Conservation (phyloP, 2,113 vertebrate species). For the Pterocles orientalis region DNA sequence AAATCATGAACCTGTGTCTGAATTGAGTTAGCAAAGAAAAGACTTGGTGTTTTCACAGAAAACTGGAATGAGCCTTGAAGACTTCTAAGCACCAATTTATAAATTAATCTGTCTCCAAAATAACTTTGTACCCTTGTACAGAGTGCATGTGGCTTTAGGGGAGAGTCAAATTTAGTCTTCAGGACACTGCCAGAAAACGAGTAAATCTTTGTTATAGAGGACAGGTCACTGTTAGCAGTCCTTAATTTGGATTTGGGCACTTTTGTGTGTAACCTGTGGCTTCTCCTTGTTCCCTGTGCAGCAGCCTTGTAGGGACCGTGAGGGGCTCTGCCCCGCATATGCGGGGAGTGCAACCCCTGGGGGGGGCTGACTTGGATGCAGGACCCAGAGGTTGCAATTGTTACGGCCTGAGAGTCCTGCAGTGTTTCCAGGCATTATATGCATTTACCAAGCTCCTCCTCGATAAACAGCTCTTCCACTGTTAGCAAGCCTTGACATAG, state of each 20-base stretch:
- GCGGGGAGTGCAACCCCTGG: not conserved
- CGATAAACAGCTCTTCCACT: not conserved
- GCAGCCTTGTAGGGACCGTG: not conserved
- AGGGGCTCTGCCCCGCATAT: not conserved
- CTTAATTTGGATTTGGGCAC: not conserved
- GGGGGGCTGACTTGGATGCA: not conserved
- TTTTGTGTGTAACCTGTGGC: not conserved
- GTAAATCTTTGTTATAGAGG: not conserved
- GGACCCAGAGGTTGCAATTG: not conserved
- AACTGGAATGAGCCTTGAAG: not conserved
- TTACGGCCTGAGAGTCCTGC: not conserved
- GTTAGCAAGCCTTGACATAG: not conserved
- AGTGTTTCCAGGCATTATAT: not conserved
- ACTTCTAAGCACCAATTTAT: not conserved
- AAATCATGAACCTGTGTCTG: not conserved
- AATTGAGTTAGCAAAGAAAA: not conserved
- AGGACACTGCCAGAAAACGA: not conserved
- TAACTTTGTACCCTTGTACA: not conserved
- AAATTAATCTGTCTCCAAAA: not conserved
- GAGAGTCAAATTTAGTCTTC: not conserved
- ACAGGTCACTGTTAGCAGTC: not conserved
- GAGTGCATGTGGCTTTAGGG: not conserved
- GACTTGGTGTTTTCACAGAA: not conserved
- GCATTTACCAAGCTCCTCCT: not conserved
- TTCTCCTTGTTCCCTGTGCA: accelerated